Evolutionary conservation across 2,888 invertebrate genomes (phyloP), one percentile per base, ranked within the genome.

Genomic region (Pachymerium ferrugineum): DNA sequence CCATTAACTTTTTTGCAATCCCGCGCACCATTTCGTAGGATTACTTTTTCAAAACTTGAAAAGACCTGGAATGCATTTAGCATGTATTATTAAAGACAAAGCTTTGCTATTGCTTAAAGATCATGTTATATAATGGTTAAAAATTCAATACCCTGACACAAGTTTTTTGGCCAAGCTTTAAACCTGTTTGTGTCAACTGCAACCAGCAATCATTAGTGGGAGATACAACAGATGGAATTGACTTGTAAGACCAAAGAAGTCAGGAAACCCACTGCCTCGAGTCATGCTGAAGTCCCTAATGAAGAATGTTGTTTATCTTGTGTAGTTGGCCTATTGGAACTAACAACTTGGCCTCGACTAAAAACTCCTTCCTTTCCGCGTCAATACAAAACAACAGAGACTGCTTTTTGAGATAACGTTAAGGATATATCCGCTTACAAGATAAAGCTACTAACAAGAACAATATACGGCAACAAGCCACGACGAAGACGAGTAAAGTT

Each of bases 1-100:
- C 62, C 62, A 62, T 62, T 62, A 62, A 62, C 28, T 62, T 62
- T 62, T 62, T 62, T 62, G 62, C 62, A 62, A 62, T 62, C 62
- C 25, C 25, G 62, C 28, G 28, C 62, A 22, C 62, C 62, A 62
- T 62, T 62, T 62, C 25, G 62, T 62, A 28, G 62, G 62, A 62
- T 62, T 62, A 62, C 62, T 62, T 62, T 62, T 62, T 62, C 28
- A 62, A 62, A 62, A 62, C 28, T 25, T 62, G 14, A 38, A 16
- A 38, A 38, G 38, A 38, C n/a, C 12, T 38, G 38, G 38, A 38
- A 16, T 38, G 12, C 12, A 38, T 38, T 38, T 38, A 62, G 10
- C 28, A 62, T 62, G 62, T 62, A 62, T 62, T 62, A 62, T 62
- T 62, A 62, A 62, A 62, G 22, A 5, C 25, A 25, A 62, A 62